phyloP scores from a whole-genome alignment of 2,797 vertebrate genomes.

The Cuniculus paca region DNA sequence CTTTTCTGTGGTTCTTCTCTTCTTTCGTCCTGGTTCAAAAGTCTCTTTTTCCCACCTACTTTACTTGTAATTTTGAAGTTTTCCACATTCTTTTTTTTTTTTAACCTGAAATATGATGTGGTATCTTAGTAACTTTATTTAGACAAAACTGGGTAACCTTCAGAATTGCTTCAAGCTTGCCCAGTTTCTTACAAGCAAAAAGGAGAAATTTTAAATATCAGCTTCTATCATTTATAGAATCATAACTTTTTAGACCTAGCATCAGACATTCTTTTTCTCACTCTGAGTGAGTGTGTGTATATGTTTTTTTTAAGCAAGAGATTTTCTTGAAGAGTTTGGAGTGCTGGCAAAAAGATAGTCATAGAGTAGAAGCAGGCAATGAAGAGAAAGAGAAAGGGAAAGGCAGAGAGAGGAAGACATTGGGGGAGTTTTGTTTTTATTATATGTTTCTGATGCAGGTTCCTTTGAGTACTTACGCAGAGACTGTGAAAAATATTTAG shows the following conservation, averaged over 20 bases:
- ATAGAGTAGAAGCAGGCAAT: not conserved
- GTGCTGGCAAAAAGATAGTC: not conserved
- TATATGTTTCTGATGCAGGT: slow-evolving; percentile 6
- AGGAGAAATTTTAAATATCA: slow-evolving; percentile 70
- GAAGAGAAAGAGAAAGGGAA: not conserved
- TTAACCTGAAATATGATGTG: not conserved
- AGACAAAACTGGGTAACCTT: slow-evolving; percentile 32
- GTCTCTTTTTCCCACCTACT: not conserved
- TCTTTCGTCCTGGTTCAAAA: not conserved
- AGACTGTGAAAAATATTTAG: slow-evolving; percentile 24
- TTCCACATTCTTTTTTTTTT: slow-evolving; percentile 23
- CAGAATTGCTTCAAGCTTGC: slow-evolving; percentile 30
- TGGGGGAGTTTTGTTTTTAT: not conserved
- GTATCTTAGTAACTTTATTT: not conserved
- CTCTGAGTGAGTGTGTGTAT: not conserved
- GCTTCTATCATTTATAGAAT: slow-evolving; percentile 58
- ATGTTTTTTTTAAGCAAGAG: slow-evolving; percentile 11
- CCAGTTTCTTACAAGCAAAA: slow-evolving; percentile 34
- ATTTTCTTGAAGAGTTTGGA: slow-evolving; percentile 61
- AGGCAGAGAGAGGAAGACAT: not conserved
- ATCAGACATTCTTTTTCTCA: slow-evolving; percentile 42
- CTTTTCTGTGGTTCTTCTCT: slow-evolving; percentile 21
- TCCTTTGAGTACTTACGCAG: slow-evolving; percentile 47
- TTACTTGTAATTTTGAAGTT: not conserved
- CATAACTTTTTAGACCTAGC: slow-evolving; percentile 57